These are phyloP conservation scores for Etheostoma spectabile DNA, from an alignment of 2,113 vertebrate genomes.

Conservation along the genomic window DNA sequence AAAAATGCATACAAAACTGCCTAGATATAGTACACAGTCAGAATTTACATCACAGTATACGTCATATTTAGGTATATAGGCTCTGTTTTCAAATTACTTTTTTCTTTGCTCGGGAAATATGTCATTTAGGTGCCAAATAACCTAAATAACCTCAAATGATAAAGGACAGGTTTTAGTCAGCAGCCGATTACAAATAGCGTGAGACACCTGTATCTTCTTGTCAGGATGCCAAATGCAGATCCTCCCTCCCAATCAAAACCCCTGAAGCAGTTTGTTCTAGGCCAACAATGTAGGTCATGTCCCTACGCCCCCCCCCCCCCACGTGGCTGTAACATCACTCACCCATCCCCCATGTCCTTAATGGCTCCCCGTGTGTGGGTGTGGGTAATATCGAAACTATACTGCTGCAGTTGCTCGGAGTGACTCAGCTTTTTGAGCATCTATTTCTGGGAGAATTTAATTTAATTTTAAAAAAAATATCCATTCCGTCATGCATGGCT, in stretches of 20 bases:
- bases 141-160: background rate
- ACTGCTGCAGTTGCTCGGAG: background rate
- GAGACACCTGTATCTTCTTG: background rate
- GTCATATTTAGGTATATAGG: background rate
- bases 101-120: background rate
- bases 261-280: background rate
- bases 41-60: background rate
- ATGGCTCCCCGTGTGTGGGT: slow-evolving; percentile 8
- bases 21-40: background rate
- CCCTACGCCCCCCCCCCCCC: slow-evolving; percentile 6
- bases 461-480: too few relatives aligned
- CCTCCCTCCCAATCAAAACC: background rate
- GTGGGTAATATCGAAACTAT: background rate
- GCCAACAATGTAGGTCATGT: slow-evolving; percentile 1
- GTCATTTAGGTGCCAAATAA: background rate
- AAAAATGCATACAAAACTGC: background rate
- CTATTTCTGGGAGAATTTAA: slow-evolving; percentile 7
- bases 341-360: slow-evolving; percentile 31
- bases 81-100: background rate
- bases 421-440: slow-evolving; percentile 21
- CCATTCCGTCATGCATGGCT: too few relatives aligned
- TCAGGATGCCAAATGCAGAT: background rate
- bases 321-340: slow-evolving; percentile 11
- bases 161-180: fast-evolving
- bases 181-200: background rate